Base-by-base conservation (phyloP, 1,140 invertebrate species). In the Macrosteles quadrilineatus region DNA sequence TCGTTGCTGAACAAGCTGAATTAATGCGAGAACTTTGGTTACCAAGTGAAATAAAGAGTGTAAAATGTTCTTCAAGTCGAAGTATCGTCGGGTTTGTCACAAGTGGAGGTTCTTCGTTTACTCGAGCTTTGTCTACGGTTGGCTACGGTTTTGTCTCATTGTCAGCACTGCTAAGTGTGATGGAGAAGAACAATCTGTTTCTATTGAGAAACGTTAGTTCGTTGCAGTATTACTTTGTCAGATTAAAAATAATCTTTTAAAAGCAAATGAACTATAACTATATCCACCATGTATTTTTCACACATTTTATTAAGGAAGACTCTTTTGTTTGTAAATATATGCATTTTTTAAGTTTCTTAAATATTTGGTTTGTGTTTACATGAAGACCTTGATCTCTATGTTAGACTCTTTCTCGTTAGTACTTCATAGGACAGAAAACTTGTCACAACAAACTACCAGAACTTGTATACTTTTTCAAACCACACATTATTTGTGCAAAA, bases 31-130 rank as follows among this genome's bases (percentile, higher is more conserved):
- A 86, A 47, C 77, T 93, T 1, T 93, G 89, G 87, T 75, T 93
- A 43, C 89, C 90, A 9, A 40, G 25, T 63, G 80, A 83, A 50
- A 69, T 59, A 1, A 80, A 79, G 32, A 83, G 78, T 32, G 83
- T 92, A 36, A 85, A 88, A n/a, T 74, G 85, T 59, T 84, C 85
- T 19, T 87, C 86, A 75, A 83, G 83, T 19, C 83, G 91, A 74
- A 82, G 90, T 78, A 82, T 90, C 1, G 87, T 93, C 73, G 93
- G 93, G 50, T 95, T 88, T 80, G 75, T 94, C 11, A 84, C 81
- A 43, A 80, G 86, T 71, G 91, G 90, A 29, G 85, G 84, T 32
- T 94, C 89, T 77, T 89, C 87, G 73, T 89, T 89, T 72, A 85
- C 85, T 0, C 84, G 88, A 76, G 86, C 87, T 0, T 83, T 81